Percentiles rank a stretch among this genome's conserved stretches.
Evolutionary conservation across 2,888 invertebrate genomes (phyloP).

Genomic region (Bedellia somnulentella): DNA sequence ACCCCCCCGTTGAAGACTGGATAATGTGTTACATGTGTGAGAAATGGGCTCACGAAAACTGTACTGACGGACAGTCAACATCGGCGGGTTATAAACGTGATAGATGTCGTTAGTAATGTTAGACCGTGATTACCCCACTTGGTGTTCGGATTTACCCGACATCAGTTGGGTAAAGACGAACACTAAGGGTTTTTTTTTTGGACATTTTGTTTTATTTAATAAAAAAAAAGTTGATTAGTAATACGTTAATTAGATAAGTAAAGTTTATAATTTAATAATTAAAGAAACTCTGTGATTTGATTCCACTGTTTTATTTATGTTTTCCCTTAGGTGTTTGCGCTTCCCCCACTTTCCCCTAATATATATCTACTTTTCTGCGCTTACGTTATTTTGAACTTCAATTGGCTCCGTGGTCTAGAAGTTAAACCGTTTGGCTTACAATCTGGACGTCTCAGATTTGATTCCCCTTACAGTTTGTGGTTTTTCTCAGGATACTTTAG

Average conservation of each 20-base stretch:
- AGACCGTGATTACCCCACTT: slow-evolving; percentile 7
- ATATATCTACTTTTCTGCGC: too few species aligned
- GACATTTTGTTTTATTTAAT: too few species aligned
- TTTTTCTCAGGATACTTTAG: too few species aligned
- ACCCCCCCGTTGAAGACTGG: slow-evolving; percentile 11
- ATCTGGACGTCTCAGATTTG: too few species aligned
- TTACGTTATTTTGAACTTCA: too few species aligned
- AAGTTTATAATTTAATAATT: not conserved
- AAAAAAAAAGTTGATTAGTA: slow-evolving; percentile 1
- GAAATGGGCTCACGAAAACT: slow-evolving; percentile 11
- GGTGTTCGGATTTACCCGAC: slow-evolving; percentile 7
- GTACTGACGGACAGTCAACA: slow-evolving; percentile 7
- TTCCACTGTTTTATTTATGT: slow-evolving; percentile 6
- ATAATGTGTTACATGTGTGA: slow-evolving; percentile 10
- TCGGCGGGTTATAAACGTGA: slow-evolving; percentile 7
- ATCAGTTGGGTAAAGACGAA: slow-evolving; percentile 3
- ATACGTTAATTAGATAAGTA: not conserved
- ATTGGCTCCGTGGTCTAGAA: too few species aligned
- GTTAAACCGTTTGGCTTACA: too few species aligned
- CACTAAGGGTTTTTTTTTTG: slow-evolving; percentile 4
- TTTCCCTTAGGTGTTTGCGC: slow-evolving; percentile 4
- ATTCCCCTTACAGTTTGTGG: too few species aligned
- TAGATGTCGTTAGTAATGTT: slow-evolving; percentile 7
- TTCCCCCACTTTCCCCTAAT: slow-evolving; percentile 5
- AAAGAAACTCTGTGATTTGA: not conserved